Conservation (phyloP, 2,113 vertebrate genomes). For the Catharus fuscescens region DNA sequence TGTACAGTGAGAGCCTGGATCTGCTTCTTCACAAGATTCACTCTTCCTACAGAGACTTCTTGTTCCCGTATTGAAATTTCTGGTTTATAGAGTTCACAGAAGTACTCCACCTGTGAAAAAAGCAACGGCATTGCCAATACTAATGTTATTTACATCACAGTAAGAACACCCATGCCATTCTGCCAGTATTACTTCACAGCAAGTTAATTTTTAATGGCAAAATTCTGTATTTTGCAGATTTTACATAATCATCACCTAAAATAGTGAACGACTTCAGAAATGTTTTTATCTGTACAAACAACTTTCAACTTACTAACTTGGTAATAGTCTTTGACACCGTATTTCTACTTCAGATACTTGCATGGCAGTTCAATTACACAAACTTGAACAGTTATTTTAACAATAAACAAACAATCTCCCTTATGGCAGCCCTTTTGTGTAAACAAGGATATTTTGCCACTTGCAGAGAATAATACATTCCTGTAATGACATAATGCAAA, state of each 20-base stretch:
- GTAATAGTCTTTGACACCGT: background rate
- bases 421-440: fast-evolving
- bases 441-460: background rate
- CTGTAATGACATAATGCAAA: background rate
- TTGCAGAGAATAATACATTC: background rate
- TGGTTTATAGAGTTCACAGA: slow-evolving; percentile 92
- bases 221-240: background rate
- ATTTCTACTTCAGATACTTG: background rate
- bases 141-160: background rate
- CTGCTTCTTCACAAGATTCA: slow-evolving; percentile 79
- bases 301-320: background rate
- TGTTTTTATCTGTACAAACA: background rate
- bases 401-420: background rate
- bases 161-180: fast-evolving
- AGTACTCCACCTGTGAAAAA: slow-evolving; percentile 83
- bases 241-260: background rate
- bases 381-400: background rate
- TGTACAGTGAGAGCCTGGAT: slow-evolving; percentile 75
- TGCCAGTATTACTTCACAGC: background rate
- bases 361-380: background rate
- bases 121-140: background rate
- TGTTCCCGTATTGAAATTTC: slow-evolving; percentile 83
- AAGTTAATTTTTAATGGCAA: background rate
- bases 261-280: background rate
- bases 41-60: slow-evolving; percentile 86